phyloP scores from a whole-genome alignment of 2,113 vertebrate genomes.

The Alligator sinensis region DNA sequence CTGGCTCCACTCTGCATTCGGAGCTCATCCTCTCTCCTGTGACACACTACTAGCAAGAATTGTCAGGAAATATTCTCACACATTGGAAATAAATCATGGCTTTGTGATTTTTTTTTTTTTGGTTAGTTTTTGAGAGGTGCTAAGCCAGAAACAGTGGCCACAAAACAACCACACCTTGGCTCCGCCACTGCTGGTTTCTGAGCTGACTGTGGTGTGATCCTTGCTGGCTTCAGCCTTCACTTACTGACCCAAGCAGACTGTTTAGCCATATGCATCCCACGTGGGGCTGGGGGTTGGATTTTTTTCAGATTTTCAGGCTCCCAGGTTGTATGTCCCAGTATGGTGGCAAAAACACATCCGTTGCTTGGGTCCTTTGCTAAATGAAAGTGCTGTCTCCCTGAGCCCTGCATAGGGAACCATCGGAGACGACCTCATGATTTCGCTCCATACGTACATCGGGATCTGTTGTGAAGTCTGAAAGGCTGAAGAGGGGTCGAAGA shows the following conservation, averaged over 20 bases:
- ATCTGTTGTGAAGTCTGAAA: background rate
- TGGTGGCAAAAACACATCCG: background rate
- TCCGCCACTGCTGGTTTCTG: accelerated
- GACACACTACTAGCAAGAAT: background rate
- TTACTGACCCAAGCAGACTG: background rate
- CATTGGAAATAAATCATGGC: background rate
- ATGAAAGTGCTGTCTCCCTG: background rate
- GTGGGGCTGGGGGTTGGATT: conserved; percentile 9
- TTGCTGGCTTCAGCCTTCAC: background rate
- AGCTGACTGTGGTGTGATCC: accelerated
- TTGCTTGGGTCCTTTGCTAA: background rate
- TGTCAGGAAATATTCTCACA: background rate
- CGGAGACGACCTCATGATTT: background rate
- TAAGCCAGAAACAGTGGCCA: background rate
- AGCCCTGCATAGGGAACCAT: background rate
- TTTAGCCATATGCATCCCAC: conserved; percentile 21
- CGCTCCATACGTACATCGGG: background rate
- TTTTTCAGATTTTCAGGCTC: conserved; percentile 23
- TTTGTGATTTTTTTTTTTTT: background rate
- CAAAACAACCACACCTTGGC: background rate
- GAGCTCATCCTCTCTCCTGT: background rate
- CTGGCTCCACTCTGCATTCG: background rate
- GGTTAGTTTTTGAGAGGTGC: background rate
- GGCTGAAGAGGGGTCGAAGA: too few relatives aligned
- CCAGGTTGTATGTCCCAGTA: background rate